Percentiles rank a stretch among this genome's conserved stretches.
Evolutionary conservation across 2,797 vertebrate species (phyloP).

Genomic region (Chrysocyon brachyurus): DNA sequence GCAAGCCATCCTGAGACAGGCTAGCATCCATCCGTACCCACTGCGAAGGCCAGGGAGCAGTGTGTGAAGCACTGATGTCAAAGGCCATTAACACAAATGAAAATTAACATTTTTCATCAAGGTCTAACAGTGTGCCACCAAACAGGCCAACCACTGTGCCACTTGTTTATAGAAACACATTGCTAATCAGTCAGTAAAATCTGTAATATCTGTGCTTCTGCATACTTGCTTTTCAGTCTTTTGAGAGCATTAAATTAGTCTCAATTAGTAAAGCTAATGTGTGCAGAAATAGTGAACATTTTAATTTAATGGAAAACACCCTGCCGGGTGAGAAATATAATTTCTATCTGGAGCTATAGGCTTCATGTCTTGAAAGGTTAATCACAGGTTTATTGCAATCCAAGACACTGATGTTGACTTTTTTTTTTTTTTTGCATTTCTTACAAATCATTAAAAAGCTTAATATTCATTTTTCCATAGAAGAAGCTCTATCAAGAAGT

Average conservation of each 20-base stretch:
- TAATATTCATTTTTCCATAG: background rate
- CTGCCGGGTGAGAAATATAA: slow-evolving; percentile 29
- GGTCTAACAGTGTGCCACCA: slow-evolving; percentile 82
- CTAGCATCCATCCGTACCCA: slow-evolving; percentile 21
- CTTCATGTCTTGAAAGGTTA: slow-evolving; percentile 54
- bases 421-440: background rate
- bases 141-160: slow-evolving; percentile 85
- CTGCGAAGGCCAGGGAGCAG: slow-evolving; percentile 70
- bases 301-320: slow-evolving; percentile 84
- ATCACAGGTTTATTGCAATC: slow-evolving; percentile 12
- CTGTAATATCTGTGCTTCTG: slow-evolving; percentile 72
- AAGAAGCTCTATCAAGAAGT: background rate
- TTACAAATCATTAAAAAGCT: slow-evolving; percentile 35
- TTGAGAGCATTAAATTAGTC: slow-evolving; percentile 81
- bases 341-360: slow-evolving; percentile 41
- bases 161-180: slow-evolving; percentile 87
- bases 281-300: slow-evolving; percentile 82
- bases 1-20: slow-evolving; percentile 6
- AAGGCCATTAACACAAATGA: slow-evolving; percentile 86
- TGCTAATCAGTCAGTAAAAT: slow-evolving; percentile 87
- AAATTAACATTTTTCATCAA: slow-evolving; percentile 89
- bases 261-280: slow-evolving; percentile 83
- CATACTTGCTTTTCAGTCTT: slow-evolving; percentile 84
- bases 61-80: slow-evolving; percentile 75
- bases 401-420: background rate